Percentiles rank a stretch among this genome's conserved stretches.
Evolutionary conservation across 2,888 invertebrate species (phyloP).

Genomic region (Euphydryas editha): DNA sequence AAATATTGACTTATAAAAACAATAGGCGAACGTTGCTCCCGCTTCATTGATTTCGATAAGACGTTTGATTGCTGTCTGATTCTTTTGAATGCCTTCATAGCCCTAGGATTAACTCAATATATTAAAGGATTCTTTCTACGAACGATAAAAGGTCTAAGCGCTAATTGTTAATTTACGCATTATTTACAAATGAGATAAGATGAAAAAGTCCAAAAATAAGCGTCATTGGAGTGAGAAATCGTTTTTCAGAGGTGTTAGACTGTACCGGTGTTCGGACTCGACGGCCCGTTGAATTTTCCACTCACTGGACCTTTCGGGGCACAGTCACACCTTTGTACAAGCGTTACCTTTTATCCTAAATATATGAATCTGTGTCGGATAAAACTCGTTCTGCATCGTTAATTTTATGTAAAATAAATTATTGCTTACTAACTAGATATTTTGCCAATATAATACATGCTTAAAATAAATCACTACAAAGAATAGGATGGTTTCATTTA

Average conservation of each 20-base stretch:
- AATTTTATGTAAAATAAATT: constrained; percentile 2
- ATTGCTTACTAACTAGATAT: background rate
- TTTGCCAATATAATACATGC: background rate
- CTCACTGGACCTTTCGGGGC: constrained; percentile 76
- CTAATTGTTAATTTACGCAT: constrained; percentile 56
- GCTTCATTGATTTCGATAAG: constrained; percentile 61
- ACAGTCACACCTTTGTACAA: constrained; percentile 71
- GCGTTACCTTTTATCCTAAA: constrained; percentile 74
- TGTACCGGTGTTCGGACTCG: constrained; percentile 76
- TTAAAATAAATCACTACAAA: background rate
- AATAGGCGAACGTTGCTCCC: constrained; percentile 61
- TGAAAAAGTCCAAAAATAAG: constrained; percentile 82
- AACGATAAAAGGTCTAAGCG: background rate
- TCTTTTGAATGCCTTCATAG: constrained; percentile 30
- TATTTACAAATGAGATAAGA: constrained; percentile 73
- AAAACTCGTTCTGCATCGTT: constrained; percentile 31
- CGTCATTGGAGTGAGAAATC: constrained; percentile 76
- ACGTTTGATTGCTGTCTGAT: constrained; percentile 62
- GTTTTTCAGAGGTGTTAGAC: constrained; percentile 82
- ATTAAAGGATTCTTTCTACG: background rate
- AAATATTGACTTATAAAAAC: constrained; percentile 84
- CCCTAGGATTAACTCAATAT: background rate
- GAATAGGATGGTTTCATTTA: background rate
- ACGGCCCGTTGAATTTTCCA: constrained; percentile 82
- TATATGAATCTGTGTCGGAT: constrained; percentile 38